Base-by-base conservation (phyloP, 2,113 vertebrate species). In the Lasiurus borealis region DNA sequence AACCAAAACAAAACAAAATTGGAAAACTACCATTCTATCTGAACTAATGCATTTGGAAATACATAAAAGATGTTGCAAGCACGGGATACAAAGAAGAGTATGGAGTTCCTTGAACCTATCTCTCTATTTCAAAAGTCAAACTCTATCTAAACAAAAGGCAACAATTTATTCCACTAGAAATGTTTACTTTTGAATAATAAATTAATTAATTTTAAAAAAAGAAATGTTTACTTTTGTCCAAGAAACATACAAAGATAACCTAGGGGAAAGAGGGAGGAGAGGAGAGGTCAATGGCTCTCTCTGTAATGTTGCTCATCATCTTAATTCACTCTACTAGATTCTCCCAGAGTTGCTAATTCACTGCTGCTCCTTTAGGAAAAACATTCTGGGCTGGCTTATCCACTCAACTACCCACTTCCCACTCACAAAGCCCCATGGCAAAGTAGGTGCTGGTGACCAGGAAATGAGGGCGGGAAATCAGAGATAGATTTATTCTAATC, bases 201-300 rank as follows among this genome's bases (percentile, higher is more conserved):
- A 40, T 40, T 40, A 40, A 40, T 3, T 40, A 40, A 40, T 3
- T 40, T 40, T 3, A 40, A 40, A 40, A 40, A 40, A 40, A 81
- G 44, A 91, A 85, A 72, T 88, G 18, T 81, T 94, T 76, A 85
- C 54, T 66, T 85, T 59, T 90, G 62, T 94, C 11, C 54, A 88
- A 57, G 54, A 94, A 94, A 84, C 21, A 23, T 57, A 66, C 84
- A 72, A 80, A 80, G n/a, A 77, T 69, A 76, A 90, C n/a, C 66
- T 71, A 57, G 29, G 48, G 52, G 81, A 87, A 27, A 71, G 69
- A 19, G 19, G 27, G 18, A 62, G 68, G 27, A 69, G 50, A 75
- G 52, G n/a, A 46, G 29, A 90, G 40, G 66, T 29, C 72, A 25
- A 12, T 93, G 73, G 40, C 46, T 64, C 78, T 54, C 82, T 15